Evolutionary conservation across 2,888 invertebrate genomes (phyloP), one percentile per base, ranked within the genome.

Genomic region (Chelonus formosanus): DNA sequence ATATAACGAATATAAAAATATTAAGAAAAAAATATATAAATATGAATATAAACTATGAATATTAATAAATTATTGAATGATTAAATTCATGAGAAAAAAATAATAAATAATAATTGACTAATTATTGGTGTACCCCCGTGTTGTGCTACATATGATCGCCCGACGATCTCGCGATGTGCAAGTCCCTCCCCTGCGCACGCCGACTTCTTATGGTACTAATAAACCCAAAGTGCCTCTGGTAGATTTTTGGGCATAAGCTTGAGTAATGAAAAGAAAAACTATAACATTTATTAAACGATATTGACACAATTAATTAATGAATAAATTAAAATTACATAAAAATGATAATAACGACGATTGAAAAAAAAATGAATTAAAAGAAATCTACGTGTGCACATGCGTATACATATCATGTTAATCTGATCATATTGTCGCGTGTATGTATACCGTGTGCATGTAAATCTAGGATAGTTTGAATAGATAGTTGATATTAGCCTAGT

Each of bases 231-330:
- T 83, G 83, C 83, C 83, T 83, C 82, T 81, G 82, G 82, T 84
- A 83, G 83, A 83, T 83, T 82, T 83, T 83, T 83, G 82, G 83
- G 83, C 82, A 83, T 83, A 81, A 83, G 81, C 81, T 83, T 82
- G 81, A 80, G 76, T 80, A 81, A 81, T 79, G 78, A 78, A 78
- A 75, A 74, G 73, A 76, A 71, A 73, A 75, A 68, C 70, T 65
- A 69, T 67, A 63, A 70, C 70, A 69, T 43, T 69, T 53, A 63
- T 60, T 65, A 65, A 66, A 67, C 63, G 61, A 67, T 66, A 65
- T 70, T 61, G 67, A 67, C 64, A 71, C 67, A 59, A 62, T 63
- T 64, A 67, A 68, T 66, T 67, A 69, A 67, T 63, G 66, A 67
- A 70, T 59, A 63, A 67, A 56, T 68, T 70, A 47, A 43, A 57